Percentiles rank a stretch among this genome's conserved stretches.
phyloP scores from a whole-genome alignment of 2,113 vertebrate genomes.

The Panthera leo region DNA sequence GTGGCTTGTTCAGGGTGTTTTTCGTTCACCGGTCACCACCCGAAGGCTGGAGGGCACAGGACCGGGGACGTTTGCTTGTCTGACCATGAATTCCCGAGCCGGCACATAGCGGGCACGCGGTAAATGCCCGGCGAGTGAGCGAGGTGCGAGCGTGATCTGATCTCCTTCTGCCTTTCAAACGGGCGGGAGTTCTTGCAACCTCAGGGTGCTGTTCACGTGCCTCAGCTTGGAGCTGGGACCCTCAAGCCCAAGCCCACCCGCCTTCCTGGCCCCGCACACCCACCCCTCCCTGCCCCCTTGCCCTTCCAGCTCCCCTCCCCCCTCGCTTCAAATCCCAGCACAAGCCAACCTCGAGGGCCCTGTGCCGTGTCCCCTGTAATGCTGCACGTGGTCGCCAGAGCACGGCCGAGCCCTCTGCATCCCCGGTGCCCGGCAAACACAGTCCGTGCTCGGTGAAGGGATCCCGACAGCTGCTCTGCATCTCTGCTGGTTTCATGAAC shows the following conservation, averaged over 20 bases:
- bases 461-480: background rate
- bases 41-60: background rate
- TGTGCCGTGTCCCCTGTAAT: background rate
- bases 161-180: accelerated
- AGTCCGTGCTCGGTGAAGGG: accelerated
- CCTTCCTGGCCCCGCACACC: background rate
- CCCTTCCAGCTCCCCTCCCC: background rate
- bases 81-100: background rate
- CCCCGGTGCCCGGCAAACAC: background rate
- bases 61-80: background rate
- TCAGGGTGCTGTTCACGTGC: background rate
- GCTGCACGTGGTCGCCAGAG: background rate
- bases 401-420: background rate
- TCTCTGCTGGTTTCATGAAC: background rate
- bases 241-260: accelerated
- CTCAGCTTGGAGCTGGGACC: background rate
- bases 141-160: accelerated
- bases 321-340: background rate
- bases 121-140: accelerated
- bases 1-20: background rate
- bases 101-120: accelerated
- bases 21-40: background rate
- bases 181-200: accelerated
- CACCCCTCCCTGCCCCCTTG: background rate
- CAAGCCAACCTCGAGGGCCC: background rate